Percentiles rank a stretch among this genome's conserved stretches.
Evolutionary conservation across 2,113 vertebrate species (phyloP).

Genomic region (Genyomyrus donnyi): DNA sequence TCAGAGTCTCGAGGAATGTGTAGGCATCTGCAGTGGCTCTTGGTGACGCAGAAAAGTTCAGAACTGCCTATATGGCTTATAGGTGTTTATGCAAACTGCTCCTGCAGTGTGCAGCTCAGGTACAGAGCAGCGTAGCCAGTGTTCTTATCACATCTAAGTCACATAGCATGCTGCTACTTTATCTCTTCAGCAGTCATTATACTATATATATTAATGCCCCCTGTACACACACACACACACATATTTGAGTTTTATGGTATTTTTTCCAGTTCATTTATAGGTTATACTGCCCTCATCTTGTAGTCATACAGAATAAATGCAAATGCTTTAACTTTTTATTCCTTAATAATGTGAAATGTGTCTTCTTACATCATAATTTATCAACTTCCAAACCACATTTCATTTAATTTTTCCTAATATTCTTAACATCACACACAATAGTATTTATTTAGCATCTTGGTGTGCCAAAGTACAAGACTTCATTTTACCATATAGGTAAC

Average conservation of each 20-base stretch:
- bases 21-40: background rate
- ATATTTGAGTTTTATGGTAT: background rate
- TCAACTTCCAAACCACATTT: background rate
- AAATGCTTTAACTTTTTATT: background rate
- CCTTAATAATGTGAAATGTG: background rate
- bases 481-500: background rate
- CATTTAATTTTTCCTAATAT: background rate
- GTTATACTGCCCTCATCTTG: background rate
- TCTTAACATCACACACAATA: background rate
- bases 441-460: background rate
- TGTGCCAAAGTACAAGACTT: background rate
- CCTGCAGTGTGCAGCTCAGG: background rate
- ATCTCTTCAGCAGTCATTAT: background rate
- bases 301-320: background rate
- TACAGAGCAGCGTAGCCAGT: background rate
- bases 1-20: background rate
- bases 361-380: background rate
- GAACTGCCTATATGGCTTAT: background rate
- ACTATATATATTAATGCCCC: background rate
- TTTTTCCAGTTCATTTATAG: background rate
- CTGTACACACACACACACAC: background rate
- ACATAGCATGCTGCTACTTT: background rate
- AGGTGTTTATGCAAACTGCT: background rate
- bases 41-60: background rate
- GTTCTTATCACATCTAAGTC: background rate